Percentiles rank a stretch among this genome's conserved stretches.
Conservation (phyloP, 35 echinoderm and acorn worm genomes). For the Apostichopus japonicus region DNA sequence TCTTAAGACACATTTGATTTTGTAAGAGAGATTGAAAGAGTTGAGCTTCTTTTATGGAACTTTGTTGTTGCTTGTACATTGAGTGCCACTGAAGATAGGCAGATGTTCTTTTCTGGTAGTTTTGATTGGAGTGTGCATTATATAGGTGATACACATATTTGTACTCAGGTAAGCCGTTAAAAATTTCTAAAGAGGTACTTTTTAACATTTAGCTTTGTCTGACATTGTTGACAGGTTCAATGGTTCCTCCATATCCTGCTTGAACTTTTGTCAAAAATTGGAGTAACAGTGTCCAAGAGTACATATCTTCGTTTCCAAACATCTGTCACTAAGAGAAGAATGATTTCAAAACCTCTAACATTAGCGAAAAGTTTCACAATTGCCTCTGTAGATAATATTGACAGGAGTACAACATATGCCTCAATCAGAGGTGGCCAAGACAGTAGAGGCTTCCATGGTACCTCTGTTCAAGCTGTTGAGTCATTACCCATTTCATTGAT, state of each 20-base stretch:
- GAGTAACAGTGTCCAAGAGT: constrained; percentile 48
- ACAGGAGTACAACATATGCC: constrained; percentile 30
- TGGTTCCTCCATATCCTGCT: constrained; percentile 36
- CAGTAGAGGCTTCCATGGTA: constrained; percentile 63
- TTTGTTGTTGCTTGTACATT: constrained; percentile 15
- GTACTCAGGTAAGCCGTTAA: constrained; percentile 10
- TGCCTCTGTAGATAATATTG: constrained; percentile 63
- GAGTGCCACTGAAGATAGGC: neutral
- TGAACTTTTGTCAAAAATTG: constrained; percentile 33
- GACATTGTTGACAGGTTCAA: constrained; percentile 66
- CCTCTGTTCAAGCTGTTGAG: constrained; percentile 66
- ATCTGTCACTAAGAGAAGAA: constrained; percentile 10
- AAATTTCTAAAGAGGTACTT: constrained; percentile 35
- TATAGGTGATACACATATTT: constrained; percentile 6
- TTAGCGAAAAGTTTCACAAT: constrained; percentile 25
- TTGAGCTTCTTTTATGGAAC: constrained; percentile 30
- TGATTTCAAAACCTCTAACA: constrained; percentile 4
- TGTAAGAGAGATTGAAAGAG: neutral
- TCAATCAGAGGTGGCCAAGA: constrained; percentile 7
- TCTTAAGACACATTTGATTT: constrained; percentile 7
- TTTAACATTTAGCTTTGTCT: constrained; percentile 40
- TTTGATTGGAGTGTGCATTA: neutral
- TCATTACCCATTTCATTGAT: constrained; percentile 6
- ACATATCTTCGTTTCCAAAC: constrained; percentile 33
- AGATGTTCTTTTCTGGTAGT: neutral